Evolutionary conservation across 2,888 invertebrate genomes (phyloP).

Genomic region (Andrena bicolor): DNA sequence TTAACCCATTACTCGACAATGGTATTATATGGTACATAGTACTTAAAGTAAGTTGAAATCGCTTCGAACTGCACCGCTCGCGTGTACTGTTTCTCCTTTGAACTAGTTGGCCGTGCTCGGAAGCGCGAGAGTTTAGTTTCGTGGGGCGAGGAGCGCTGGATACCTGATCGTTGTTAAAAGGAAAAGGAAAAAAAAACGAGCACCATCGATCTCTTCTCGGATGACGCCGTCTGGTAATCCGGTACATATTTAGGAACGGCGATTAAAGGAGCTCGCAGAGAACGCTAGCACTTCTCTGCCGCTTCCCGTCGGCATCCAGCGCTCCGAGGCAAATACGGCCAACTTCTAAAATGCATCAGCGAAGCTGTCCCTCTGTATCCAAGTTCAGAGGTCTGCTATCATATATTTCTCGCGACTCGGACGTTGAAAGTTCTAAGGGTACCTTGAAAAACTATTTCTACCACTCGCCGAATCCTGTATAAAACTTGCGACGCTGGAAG

Average conservation of each 20-base stretch:
- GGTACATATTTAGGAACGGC: constrained; percentile 31
- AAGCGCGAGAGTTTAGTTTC: not conserved
- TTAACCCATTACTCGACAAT: constrained; percentile 52
- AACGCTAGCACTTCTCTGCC: not conserved
- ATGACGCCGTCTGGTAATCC: constrained; percentile 18
- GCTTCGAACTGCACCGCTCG: constrained; percentile 29
- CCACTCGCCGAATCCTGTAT: constrained; percentile 2
- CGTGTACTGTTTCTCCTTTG: constrained; percentile 21
- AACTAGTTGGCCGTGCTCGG: constrained; percentile 11
- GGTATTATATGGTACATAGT: constrained; percentile 60
- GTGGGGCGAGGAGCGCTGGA: constrained; percentile 3
- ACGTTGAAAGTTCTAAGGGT: not conserved
- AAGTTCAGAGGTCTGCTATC: not conserved
- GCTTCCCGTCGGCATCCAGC: constrained; percentile 6
- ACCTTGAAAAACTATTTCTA: not conserved
- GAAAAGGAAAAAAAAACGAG: not conserved
- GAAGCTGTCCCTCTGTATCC: not conserved
- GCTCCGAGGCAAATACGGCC: not conserved
- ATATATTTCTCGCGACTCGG: not conserved
- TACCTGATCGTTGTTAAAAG: constrained; percentile 24
- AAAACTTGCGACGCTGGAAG: constrained; percentile 2
- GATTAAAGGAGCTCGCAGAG: constrained; percentile 21
- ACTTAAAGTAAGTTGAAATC: constrained; percentile 41
- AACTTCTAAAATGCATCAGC: not conserved
- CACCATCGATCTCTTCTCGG: constrained; percentile 29